These are phyloP conservation scores for Strigops habroptila DNA, from an alignment of 2,113 vertebrate genomes.

Conservation along the genomic window DNA sequence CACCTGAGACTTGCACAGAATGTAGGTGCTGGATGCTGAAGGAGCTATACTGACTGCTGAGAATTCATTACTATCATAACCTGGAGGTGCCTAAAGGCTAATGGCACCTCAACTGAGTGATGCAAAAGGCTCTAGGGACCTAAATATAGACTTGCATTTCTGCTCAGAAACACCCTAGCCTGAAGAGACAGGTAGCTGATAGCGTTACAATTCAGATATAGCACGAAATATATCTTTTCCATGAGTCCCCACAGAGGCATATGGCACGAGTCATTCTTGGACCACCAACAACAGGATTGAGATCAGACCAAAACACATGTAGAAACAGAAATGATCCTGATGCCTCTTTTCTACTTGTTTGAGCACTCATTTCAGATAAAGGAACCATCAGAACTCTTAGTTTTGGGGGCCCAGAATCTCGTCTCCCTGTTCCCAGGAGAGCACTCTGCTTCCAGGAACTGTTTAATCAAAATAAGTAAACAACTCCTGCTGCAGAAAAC, in stretches of 20 bases:
- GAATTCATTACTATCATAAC: slow-evolving; percentile 44
- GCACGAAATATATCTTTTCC: not conserved
- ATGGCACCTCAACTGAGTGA: slow-evolving; percentile 21
- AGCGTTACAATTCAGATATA: not conserved
- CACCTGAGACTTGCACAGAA: slow-evolving; percentile 4
- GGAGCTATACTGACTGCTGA: slow-evolving; percentile 21
- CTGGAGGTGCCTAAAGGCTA: slow-evolving; percentile 59
- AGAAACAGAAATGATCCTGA: not conserved
- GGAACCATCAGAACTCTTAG: not conserved
- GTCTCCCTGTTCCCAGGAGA: not conserved
- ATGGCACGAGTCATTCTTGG: not conserved
- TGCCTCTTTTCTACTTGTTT: not conserved
- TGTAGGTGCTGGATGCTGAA: not conserved
- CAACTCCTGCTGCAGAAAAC: not conserved
- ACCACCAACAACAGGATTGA: not conserved
- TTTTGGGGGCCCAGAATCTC: not conserved
- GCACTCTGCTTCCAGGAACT: not conserved
- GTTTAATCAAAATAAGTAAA: not conserved
- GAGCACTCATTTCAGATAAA: not conserved
- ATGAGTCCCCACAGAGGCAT: not conserved
- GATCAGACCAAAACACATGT: not conserved
- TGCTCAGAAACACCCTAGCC: slow-evolving; percentile 18
- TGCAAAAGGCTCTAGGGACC: slow-evolving; percentile 7
- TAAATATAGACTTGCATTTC: slow-evolving; percentile 36
- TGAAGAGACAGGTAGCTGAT: slow-evolving; percentile 30